Evolutionary conservation across 2,797 vertebrate genomes (phyloP).

Genomic region (Malurus leucopterus): DNA sequence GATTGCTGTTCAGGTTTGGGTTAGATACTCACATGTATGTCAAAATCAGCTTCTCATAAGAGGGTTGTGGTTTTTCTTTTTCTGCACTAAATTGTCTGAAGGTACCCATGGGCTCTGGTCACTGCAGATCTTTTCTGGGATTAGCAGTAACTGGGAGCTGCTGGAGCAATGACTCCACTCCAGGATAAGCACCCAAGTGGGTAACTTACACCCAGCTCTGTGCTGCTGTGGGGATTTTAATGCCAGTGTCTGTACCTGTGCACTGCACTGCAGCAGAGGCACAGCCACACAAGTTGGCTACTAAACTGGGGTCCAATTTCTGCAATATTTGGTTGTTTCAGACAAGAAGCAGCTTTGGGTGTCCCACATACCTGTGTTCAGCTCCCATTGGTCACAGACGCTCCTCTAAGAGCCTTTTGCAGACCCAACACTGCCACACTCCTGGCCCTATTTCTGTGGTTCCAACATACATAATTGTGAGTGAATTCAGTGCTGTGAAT

Average conservation of each 20-base stretch:
- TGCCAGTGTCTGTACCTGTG: neutral
- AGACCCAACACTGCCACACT: neutral
- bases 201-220: fast-evolving
- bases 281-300: neutral
- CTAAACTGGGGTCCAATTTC: neutral
- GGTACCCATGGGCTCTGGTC: neutral
- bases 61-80: neutral
- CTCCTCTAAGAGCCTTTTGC: neutral
- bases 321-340: neutral
- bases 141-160: fast-evolving
- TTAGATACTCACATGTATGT: neutral
- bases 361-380: fast-evolving
- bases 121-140: neutral
- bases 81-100: neutral
- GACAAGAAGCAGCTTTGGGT: neutral
- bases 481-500: neutral
- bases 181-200: neutral
- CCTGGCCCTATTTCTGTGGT: neutral
- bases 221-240: neutral
- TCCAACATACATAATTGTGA: neutral
- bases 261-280: neutral
- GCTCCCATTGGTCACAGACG: neutral
- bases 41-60: neutral
- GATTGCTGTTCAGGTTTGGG: neutral
- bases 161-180: fast-evolving